Conservation (phyloP, 92 coral and sea anemone genomes). For the Porites cylindrica region DNA sequence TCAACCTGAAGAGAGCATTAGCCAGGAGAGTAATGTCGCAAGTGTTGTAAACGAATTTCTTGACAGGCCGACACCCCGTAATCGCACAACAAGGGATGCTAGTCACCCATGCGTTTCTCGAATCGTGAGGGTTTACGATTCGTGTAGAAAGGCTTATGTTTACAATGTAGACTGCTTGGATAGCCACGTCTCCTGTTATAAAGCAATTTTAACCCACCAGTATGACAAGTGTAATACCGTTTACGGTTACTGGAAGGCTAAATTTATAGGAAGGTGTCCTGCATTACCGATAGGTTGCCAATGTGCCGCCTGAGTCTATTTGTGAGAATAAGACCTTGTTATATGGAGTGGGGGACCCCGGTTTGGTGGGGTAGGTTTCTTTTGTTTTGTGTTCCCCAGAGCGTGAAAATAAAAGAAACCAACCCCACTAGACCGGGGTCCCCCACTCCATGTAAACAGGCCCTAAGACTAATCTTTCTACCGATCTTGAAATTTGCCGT, state of each 20-base stretch:
- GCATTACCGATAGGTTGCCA: conserved; percentile 8
- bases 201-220: background rate
- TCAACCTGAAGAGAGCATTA: background rate
- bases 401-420: too few relatives aligned
- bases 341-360: too few relatives aligned
- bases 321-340: too few relatives aligned
- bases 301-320: conserved; percentile 8
- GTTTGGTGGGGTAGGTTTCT: too few relatives aligned
- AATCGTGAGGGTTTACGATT: background rate
- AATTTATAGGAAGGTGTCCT: background rate
- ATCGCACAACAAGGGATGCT: conserved; percentile 28
- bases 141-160: background rate
- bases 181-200: background rate
- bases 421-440: too few relatives aligned
- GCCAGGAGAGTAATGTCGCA: background rate
- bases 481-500: too few relatives aligned
- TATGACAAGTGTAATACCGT: conserved; percentile 16
- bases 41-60: background rate
- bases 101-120: background rate
- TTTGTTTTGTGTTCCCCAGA: too few relatives aligned
- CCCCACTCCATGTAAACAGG: too few relatives aligned
- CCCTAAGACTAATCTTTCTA: too few relatives aligned
- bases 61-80: background rate
- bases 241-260: conserved; percentile 6
- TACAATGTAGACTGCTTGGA: background rate